A percentile compares a stretch with the other conserved stretches of the same genome.
phyloP scores from a whole-genome alignment of 2,113 vertebrate genomes.

The Elephantulus edwardii region DNA sequence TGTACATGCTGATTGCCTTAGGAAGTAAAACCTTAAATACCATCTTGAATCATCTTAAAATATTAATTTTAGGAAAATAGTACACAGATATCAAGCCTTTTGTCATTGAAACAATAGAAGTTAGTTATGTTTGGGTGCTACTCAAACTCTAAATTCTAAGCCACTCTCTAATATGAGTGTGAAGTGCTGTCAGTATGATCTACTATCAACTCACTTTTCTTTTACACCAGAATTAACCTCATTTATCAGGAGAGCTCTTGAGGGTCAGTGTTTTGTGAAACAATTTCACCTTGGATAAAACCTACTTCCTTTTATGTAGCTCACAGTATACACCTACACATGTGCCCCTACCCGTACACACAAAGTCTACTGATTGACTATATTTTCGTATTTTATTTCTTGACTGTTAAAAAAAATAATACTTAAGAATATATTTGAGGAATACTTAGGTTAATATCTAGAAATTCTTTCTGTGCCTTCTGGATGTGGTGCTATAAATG shows the following conservation, averaged over 20 bases:
- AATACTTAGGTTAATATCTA: background rate
- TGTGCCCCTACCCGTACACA: background rate
- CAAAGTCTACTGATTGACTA: background rate
- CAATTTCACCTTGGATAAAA: background rate
- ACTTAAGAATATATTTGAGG: background rate
- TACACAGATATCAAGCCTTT: background rate
- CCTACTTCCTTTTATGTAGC: constrained; percentile 25
- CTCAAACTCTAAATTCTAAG: background rate
- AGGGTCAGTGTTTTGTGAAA: background rate
- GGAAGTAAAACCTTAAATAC: constrained; percentile 30
- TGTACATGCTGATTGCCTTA: constrained; percentile 41
- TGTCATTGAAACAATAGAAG: background rate
- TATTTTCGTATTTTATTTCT: constrained; percentile 8
- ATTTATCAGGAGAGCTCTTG: background rate
- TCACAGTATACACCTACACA: no score
- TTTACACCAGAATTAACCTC: background rate
- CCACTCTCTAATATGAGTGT: background rate
- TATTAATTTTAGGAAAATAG: constrained; percentile 34
- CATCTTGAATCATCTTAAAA: constrained; percentile 4
- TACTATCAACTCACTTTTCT: background rate
- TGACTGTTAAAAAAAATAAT: background rate
- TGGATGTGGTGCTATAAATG: background rate
- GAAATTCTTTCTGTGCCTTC: background rate
- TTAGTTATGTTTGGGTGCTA: background rate
- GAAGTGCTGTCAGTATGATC: background rate